Evolutionary conservation across 2,113 vertebrate species (phyloP).

Genomic region (Tauraco erythrolophus): DNA sequence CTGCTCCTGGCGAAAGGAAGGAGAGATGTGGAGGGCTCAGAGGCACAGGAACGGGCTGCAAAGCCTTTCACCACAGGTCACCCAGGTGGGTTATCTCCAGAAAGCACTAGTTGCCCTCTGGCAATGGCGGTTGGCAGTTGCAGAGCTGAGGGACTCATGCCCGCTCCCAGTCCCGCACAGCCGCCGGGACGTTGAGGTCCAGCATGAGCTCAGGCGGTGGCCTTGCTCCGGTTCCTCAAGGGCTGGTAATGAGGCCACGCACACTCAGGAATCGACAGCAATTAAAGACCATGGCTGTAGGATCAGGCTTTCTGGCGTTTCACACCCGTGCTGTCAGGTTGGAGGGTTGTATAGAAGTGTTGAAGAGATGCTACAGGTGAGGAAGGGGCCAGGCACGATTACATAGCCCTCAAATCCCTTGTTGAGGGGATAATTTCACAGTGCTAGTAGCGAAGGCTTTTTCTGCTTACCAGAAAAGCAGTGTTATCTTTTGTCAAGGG

Average conservation of each 20-base stretch:
- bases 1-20: background rate
- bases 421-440: background rate
- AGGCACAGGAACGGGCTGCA: rapidly evolving
- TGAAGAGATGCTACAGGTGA: background rate
- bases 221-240: background rate
- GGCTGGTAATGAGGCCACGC: rapidly evolving
- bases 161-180: rapidly evolving
- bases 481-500: background rate
- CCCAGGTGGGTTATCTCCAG: background rate
- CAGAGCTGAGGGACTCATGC: rapidly evolving
- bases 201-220: background rate
- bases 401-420: background rate
- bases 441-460: background rate
- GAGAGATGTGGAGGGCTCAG: background rate
- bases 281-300: background rate
- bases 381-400: background rate
- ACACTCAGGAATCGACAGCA: background rate
- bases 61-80: background rate
- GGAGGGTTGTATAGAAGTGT: background rate
- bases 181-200: rapidly evolving
- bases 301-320: background rate
- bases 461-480: background rate
- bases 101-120: background rate
- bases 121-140: background rate
- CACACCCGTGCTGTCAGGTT: rapidly evolving